A percentile compares a stretch with the other conserved stretches of the same genome.
These are phyloP conservation scores for Alcedo quadribrachys DNA, from an alignment of 2,797 vertebrate genomes.

Conservation along the genomic window DNA sequence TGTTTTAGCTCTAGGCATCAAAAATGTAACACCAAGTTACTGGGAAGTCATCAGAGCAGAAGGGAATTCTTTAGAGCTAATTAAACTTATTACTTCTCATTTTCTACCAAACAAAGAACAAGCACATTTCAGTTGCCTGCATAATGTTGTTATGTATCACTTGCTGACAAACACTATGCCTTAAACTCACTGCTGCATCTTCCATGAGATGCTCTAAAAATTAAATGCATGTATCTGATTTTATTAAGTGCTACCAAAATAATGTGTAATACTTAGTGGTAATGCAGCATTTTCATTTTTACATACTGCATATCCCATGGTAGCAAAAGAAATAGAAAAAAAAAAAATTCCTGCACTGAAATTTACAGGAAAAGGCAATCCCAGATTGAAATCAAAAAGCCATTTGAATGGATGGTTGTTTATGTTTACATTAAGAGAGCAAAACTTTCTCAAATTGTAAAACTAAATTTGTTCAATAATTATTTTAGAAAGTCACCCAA, in stretches of 20 bases:
- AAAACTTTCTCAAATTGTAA: background rate
- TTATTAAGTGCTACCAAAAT: background rate
- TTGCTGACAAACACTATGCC: background rate
- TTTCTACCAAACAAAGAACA: background rate
- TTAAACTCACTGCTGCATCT: background rate
- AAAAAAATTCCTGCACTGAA: background rate
- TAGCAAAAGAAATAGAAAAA: background rate
- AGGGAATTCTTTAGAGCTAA: background rate
- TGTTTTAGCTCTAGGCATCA: background rate
- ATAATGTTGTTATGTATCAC: background rate
- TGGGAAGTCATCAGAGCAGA: background rate
- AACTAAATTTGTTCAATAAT: background rate
- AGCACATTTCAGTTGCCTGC: background rate
- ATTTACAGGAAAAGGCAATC: background rate
- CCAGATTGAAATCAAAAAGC: background rate
- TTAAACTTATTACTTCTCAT: background rate
- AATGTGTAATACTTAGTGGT: background rate
- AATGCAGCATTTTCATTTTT: background rate
- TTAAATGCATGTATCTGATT: background rate
- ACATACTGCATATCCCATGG: background rate
- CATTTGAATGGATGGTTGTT: background rate
- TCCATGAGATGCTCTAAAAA: background rate
- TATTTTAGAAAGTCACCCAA: conserved; percentile 4
- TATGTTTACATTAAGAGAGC: background rate
- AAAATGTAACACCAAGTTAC: background rate